Evolutionary conservation across 2,888 invertebrate genomes (phyloP), one percentile per base, ranked within the genome.

Genomic region (Dicyrtomina minuta): DNA sequence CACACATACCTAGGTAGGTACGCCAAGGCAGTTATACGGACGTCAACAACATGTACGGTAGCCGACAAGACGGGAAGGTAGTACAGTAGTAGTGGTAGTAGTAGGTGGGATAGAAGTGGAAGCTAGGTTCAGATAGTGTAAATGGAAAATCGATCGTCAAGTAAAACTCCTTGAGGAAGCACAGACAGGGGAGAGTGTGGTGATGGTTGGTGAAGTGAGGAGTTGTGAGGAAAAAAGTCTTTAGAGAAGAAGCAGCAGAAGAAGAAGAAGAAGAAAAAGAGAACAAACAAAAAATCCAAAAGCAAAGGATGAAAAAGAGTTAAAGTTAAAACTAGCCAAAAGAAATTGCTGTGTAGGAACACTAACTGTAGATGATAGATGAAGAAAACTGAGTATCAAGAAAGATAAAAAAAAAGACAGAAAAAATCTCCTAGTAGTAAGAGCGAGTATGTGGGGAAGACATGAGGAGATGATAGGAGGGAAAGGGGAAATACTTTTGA

Each of bases 101-200:
- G n/a, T n/a, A n/a, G n/a, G n/a, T n/a, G n/a, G n/a, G n/a, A n/a
- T n/a, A n/a, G n/a, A n/a, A n/a, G n/a, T n/a, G n/a, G n/a, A n/a
- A n/a, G n/a, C n/a, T n/a, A n/a, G n/a, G n/a, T n/a, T n/a, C 33
- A 33, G 33, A 33, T 55, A 26, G 61, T 60, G 60, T 61, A 61
- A 61, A 61, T 61, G 61, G 61, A 61, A 61, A 61, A 61, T 61
- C 61, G 61, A 61, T 61, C 26, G 61, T 24, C n/a, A 33, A 33
- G 33, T 33, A 33, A 61, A 61, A 61, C 46, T 61, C 61, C 61
- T 46, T 13, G 13, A 61, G 61, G 22, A 26, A 43, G 10, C 27
- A 20, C 20, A 17, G 39, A 17, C 15, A 44, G 44, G 17, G 20
- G 41, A 10, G 22, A 51, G 22, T 17, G 51, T 22, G 51, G 33